These are phyloP conservation scores for Nothoprocta pentlandii DNA, from an alignment of 2,113 vertebrate species.

Conservation along the genomic window DNA sequence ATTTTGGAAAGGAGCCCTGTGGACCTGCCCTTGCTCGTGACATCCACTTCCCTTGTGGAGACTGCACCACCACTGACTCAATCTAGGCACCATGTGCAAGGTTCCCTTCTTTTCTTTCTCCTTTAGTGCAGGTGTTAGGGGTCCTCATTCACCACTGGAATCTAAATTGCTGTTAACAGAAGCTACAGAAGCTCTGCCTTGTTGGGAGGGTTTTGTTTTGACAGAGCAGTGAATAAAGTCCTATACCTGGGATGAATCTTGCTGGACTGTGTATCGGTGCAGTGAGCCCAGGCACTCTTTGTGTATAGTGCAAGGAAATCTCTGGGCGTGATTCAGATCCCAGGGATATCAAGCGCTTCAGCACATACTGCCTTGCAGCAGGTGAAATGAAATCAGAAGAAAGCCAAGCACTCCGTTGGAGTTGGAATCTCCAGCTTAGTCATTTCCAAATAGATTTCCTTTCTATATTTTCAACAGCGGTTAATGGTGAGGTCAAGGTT, in stretches of 20 bases:
- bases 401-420: background rate
- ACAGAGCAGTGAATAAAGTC: background rate
- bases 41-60: slow-evolving; percentile 86
- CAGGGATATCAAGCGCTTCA: background rate
- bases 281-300: background rate
- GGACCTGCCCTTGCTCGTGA: slow-evolving; percentile 89
- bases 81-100: background rate
- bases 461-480: too few relatives aligned
- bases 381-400: background rate
- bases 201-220: background rate
- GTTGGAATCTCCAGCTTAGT: background rate
- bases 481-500: too few relatives aligned
- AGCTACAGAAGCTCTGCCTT: background rate
- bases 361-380: background rate
- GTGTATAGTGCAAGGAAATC: background rate
- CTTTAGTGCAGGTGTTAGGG: background rate
- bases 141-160: background rate
- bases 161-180: background rate
- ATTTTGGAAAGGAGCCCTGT: slow-evolving; percentile 89
- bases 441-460: background rate
- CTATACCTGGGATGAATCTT: rapidly evolving
- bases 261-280: background rate
- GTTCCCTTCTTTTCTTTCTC: background rate
- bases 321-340: background rate
- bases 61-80: slow-evolving; percentile 90